Percentiles rank a stretch among this genome's conserved stretches.
Evolutionary conservation across 2,888 invertebrate species (phyloP).

Genomic region (Drosophila rubida): DNA sequence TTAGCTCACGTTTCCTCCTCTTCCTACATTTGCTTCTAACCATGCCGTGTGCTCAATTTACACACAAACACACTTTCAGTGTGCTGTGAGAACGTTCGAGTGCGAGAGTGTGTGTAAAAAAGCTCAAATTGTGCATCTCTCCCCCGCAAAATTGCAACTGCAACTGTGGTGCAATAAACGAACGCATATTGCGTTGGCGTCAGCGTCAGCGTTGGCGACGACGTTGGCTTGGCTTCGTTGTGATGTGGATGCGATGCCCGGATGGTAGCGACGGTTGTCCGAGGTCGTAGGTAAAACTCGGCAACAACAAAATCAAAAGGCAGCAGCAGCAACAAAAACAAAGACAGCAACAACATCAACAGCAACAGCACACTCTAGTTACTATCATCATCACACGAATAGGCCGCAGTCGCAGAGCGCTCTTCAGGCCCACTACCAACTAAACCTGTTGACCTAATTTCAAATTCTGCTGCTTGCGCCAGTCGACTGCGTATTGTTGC

Average conservation of each 20-base stretch:
- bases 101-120: conserved; percentile 42
- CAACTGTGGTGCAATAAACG: conserved; percentile 77
- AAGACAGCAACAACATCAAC: conserved; percentile 35
- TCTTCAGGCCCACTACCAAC: conserved; percentile 76
- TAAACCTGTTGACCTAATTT: conserved; percentile 86
- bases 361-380: conserved; percentile 54
- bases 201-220: conserved; percentile 20
- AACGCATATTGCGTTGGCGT: conserved; percentile 78
- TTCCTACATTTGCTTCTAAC: conserved; percentile 50
- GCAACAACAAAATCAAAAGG: conserved; percentile 38
- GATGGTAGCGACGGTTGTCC: conserved; percentile 66
- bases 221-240: conserved; percentile 43
- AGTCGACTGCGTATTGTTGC: conserved; percentile 56
- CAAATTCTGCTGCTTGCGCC: conserved; percentile 77
- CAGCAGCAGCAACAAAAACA: conserved; percentile 38
- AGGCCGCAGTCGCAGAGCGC: conserved; percentile 64
- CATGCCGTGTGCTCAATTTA: conserved; percentile 74
- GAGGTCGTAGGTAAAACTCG: conserved; percentile 76
- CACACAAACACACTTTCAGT: conserved; percentile 13
- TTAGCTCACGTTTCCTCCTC: conserved; percentile 37
- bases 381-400: conserved; percentile 60
- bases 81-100: conserved; percentile 9
- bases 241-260: conserved; percentile 50
- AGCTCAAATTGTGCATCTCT: conserved; percentile 61
- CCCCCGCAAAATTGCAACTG: conserved; percentile 64